A percentile compares a stretch with the other conserved stretches of the same genome.
phyloP scores from a whole-genome alignment of 2,797 vertebrate species.

The Pseudopleuronectes americanus region DNA sequence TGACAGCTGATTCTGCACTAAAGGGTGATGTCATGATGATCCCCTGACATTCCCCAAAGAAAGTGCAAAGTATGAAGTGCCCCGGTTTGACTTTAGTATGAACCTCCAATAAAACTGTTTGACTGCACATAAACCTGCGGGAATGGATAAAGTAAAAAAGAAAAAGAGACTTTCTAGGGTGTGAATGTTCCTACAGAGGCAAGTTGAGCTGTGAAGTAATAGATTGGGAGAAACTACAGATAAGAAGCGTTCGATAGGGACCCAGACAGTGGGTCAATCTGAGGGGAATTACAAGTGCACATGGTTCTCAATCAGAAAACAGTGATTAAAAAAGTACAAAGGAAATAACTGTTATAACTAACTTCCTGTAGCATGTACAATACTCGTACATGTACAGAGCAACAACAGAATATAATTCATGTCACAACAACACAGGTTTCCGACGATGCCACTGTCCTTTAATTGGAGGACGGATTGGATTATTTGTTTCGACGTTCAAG shows the following conservation, averaged over 20 bases:
- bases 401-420: no score
- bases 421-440: no score
- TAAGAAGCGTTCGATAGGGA: background rate
- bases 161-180: background rate
- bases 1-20: background rate
- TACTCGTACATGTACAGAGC: no score
- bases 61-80: background rate
- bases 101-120: background rate
- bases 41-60: background rate
- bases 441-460: no score
- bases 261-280: background rate
- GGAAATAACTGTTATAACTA: no score
- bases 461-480: no score
- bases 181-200: background rate
- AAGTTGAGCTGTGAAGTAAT: background rate
- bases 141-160: background rate
- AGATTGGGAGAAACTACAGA: background rate
- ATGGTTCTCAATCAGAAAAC: background rate
- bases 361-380: no score
- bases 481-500: no score
- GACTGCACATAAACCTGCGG: background rate
- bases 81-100: background rate
- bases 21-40: background rate
- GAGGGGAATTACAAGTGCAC: background rate
- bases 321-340: background rate